Evolutionary conservation across 2,797 vertebrate genomes (phyloP), one percentile per base, ranked within the genome.

Genomic region (Xenopus petersii): DNA sequence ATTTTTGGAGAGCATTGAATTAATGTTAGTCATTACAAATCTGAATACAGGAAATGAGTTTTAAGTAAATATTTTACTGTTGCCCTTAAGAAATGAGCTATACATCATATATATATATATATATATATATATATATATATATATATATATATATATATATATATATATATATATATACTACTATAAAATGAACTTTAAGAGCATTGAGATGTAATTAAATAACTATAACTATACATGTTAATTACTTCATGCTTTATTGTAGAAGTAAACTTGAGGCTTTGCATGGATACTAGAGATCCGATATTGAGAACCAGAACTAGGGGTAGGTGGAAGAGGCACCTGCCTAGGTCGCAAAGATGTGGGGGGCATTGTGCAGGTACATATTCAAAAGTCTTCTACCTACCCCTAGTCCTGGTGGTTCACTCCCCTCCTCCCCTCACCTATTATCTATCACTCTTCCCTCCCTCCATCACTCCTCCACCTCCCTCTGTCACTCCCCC

Each of bases 1-100:
- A 78, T 69, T 78, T 78, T 60, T 61, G 71, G 61, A 54, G 42
- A 24, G 33, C 8, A 30, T 49, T 78, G 60, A 73, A 78, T 62
- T 58, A 42, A 65, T 59, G 70, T 36, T 49, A 67, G 64, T 12
- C 17, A 63, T 48, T 59, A 47, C 59, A 64, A 49, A 56, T 47
- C 65, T 54, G 58, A 15, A 36, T 24, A 21, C 24, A 54, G 15
- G 48, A 47, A 46, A 51, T n/a, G 46, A 24, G 12, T 15, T 47
- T 24, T 36, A 51, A 71, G 46, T n/a, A 71, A 42, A 54, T 66
- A 71, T 76, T 63, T 56, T 49, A 54, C 56, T 33, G 26, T 63
- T 42, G 36, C 21, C 58, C 47, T 63, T n/a, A 26, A 60, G 47
- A 71, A 67, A 67, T 67, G 8, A 61, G 66, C 16, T 74, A n/a